These are phyloP conservation scores for Hydrozoanthus tunicans DNA, from an alignment of 64 coral and sea anemone species.

Conservation along the genomic window DNA sequence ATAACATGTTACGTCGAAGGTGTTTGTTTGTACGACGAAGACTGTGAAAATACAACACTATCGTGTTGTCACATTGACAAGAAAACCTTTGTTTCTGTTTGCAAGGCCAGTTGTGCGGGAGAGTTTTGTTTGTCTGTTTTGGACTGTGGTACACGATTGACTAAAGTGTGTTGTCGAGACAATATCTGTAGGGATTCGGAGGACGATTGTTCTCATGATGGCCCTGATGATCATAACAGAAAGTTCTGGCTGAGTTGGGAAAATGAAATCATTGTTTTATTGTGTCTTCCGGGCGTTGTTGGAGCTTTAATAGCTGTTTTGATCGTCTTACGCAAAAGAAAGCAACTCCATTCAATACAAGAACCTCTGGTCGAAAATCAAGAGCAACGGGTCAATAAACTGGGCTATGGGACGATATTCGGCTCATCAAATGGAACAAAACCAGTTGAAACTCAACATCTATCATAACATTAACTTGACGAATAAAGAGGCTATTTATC, in stretches of 20 bases:
- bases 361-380: slow-evolving; percentile 14
- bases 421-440: no score
- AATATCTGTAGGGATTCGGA: background rate
- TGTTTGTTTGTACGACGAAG: slow-evolving; percentile 1
- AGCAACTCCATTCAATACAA: background rate
- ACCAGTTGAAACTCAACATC: no score
- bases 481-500: no score
- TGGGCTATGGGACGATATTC: background rate
- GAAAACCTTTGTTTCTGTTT: background rate
- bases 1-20: background rate
- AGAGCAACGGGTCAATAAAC: background rate
- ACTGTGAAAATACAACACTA: slow-evolving; percentile 7
- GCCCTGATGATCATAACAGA: background rate
- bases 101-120: background rate
- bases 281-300: background rate
- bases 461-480: no score
- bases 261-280: background rate
- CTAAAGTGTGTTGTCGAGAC: slow-evolving; percentile 10
- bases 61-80: slow-evolving; percentile 16
- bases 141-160: background rate
- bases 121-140: background rate
- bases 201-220: background rate
- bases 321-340: background rate
- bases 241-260: background rate
- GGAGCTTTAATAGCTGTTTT: background rate